Conservation (phyloP, 2,888 invertebrate species). For the Stenotaenia linearis region DNA sequence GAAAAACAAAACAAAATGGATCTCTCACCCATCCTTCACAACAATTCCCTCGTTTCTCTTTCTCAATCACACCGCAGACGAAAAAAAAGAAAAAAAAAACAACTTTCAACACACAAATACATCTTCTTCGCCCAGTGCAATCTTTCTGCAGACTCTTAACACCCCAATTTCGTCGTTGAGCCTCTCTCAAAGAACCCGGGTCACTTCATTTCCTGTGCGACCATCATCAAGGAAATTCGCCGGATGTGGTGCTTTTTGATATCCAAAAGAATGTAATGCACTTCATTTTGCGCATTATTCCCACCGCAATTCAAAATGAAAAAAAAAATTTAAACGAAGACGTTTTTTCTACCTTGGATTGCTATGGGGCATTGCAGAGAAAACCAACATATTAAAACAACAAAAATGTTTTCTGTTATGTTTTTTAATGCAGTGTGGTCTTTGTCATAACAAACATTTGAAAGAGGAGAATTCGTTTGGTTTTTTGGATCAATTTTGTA, state of each 20-base stretch:
- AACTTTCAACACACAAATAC: background rate
- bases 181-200: constrained; percentile 3
- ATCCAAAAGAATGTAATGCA: background rate
- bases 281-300: background rate
- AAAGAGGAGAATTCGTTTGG: no score
- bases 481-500: no score
- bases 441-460: no score
- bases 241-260: background rate
- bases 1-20: background rate
- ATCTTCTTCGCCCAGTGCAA: background rate
- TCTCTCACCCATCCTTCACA: background rate
- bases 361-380: no score
- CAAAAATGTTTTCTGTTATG: no score
- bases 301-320: background rate
- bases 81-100: background rate
- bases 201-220: constrained; percentile 10
- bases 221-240: constrained; percentile 14
- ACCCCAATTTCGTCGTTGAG: background rate
- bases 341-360: no score
- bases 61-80: background rate
- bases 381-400: no score
- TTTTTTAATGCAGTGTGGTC: no score
- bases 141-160: background rate
- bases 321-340: no score
- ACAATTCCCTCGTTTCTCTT: background rate